Evolutionary conservation across 2,113 vertebrate genomes (phyloP).

Genomic region (Acanthochromis polyacanthus): DNA sequence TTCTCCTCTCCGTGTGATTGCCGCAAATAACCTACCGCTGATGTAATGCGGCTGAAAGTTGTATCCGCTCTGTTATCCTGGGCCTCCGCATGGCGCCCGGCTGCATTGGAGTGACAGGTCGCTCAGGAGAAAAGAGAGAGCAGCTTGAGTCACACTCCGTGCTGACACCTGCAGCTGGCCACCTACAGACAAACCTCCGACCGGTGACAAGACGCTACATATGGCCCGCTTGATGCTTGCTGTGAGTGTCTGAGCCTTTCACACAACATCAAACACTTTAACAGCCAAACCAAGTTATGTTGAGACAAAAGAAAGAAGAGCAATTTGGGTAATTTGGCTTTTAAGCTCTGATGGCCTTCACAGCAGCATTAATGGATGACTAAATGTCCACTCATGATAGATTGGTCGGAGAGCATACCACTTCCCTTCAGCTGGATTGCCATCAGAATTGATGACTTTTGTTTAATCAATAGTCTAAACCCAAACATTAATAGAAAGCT

Average conservation of each 20-base stretch:
- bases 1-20: conserved; percentile 4
- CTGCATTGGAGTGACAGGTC: conserved; percentile 38
- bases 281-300: background rate
- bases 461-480: background rate
- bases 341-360: background rate
- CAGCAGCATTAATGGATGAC: too few relatives aligned
- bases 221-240: conserved; percentile 27
- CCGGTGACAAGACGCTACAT: conserved; percentile 48
- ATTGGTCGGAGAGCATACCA: background rate
- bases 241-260: conserved; percentile 24
- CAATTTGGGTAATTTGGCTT: background rate
- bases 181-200: conserved; percentile 56
- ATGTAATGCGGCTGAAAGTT: conserved; percentile 47
- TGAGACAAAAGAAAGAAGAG: background rate
- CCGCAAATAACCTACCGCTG: conserved; percentile 11
- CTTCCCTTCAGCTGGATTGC: background rate
- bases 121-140: conserved; percentile 15
- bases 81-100: background rate
- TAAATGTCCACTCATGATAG: background rate
- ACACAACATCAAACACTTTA: conserved; percentile 27
- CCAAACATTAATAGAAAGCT: too few relatives aligned
- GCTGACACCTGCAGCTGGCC: conserved; percentile 57
- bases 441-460: background rate
- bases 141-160: conserved; percentile 59
- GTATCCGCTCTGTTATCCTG: conserved; percentile 10